Conservation (phyloP, 2,797 vertebrate species). For the Denticeps clupeoides region DNA sequence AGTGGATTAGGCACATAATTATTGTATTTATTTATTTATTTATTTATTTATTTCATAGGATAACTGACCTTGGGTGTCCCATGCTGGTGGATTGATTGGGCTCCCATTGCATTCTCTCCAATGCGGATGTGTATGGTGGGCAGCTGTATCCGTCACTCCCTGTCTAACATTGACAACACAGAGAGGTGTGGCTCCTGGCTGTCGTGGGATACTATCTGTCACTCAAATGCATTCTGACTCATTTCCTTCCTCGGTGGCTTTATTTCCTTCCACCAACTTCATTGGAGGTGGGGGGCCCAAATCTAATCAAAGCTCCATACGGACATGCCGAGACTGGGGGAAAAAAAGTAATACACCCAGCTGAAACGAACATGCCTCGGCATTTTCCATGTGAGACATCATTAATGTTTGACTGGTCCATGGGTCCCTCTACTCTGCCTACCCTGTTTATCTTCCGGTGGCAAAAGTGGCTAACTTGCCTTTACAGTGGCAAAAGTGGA, state of each 20-base stretch:
- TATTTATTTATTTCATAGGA: too few relatives aligned
- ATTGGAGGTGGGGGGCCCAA: not conserved
- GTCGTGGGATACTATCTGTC: conserved; percentile 28
- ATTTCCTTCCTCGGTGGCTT: conserved; percentile 27
- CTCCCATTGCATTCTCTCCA: not conserved
- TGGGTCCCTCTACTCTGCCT: too few relatives aligned
- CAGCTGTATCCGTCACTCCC: conserved; percentile 26
- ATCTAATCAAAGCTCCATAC: conserved; percentile 19
- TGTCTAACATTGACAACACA: conserved; percentile 32
- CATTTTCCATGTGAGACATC: too few relatives aligned
- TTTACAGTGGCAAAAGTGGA: too few relatives aligned
- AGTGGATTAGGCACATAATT: too few relatives aligned
- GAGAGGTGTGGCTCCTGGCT: conserved; percentile 31
- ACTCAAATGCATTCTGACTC: conserved; percentile 29
- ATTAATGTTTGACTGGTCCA: too few relatives aligned
- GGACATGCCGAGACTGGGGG: not conserved
- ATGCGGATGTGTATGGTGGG: conserved; percentile 7
- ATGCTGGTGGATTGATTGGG: not conserved
- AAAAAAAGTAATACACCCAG: too few relatives aligned
- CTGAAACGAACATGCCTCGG: too few relatives aligned
- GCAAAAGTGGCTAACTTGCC: too few relatives aligned
- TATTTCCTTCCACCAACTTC: conserved; percentile 11
- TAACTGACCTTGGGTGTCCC: not conserved
- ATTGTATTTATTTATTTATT: too few relatives aligned
- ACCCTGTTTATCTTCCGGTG: too few relatives aligned